Evolutionary conservation across 2,888 invertebrate genomes (phyloP), one percentile per base, ranked within the genome.

Genomic region (Thyatira batis): DNA sequence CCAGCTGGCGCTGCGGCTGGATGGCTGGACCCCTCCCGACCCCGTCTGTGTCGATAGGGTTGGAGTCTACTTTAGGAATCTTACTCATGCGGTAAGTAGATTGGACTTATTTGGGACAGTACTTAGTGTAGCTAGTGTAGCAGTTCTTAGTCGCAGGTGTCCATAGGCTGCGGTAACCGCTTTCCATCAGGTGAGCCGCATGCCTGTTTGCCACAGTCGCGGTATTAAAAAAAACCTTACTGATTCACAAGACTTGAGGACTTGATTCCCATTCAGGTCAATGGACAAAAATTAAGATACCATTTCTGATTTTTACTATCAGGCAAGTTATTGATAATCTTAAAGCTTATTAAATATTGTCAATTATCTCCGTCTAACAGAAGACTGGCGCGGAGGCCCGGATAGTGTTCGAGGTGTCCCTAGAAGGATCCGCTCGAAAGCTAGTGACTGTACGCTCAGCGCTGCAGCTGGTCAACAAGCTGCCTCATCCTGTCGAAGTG

Each of bases 41-140:
- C 98, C 99, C 0, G 96, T 99, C 13, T 97, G 98, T 8, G 97
- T 99, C 0, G 99, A 99, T 87, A 95, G 97, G 83, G 98, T 99
- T 20, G 99, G 99, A 1, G 94, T 97, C 45, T 99, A 96, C 91
- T 99, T 99, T 81, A 89, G 97, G n/a, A 94, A 80, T 4, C 68
- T 89, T 56, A 82, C 84, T 53, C 89, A 90, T 30, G 59, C 71
- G 61, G 89, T 88, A 33, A 54, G 54, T 39, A 33, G n/a, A n/a
- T n/a, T n/a, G n/a, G n/a, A n/a, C n/a, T n/a, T n/a, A n/a, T n/a
- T n/a, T n/a, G n/a, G n/a, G n/a, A n/a, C n/a, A n/a, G n/a, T n/a
- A n/a, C n/a, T n/a, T n/a, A n/a, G n/a, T n/a, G n/a, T n/a, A n/a
- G n/a, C n/a, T n/a, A n/a, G n/a, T n/a, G n/a, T n/a, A n/a, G n/a